These are phyloP conservation scores for Himantopus leucocephalus DNA, from an alignment of 2,113 vertebrate genomes.

Conservation along the genomic window DNA sequence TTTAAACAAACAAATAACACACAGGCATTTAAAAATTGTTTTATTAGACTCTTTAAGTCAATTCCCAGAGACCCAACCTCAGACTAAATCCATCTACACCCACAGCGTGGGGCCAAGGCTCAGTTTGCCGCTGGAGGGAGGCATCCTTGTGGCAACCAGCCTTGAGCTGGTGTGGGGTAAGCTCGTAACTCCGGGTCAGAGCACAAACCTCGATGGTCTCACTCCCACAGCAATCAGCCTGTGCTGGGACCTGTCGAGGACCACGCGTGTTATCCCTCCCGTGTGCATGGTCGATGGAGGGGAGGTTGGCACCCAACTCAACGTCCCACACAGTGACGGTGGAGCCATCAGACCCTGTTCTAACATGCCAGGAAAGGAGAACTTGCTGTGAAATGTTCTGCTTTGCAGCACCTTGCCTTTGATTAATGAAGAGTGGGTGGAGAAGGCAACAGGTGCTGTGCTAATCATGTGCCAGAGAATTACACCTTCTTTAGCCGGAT, in stretches of 20 bases:
- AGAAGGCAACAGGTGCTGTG: neutral
- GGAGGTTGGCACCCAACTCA: constrained; percentile 46
- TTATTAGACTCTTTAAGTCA: neutral
- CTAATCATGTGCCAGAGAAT: too few species aligned
- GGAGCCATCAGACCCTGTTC: constrained; percentile 56
- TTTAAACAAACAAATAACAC: neutral
- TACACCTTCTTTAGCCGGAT: too few species aligned
- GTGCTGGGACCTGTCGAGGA: constrained; percentile 60
- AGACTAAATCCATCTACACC: neutral
- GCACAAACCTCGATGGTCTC: constrained; percentile 66
- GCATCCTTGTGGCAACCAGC: neutral
- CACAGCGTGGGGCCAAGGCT: neutral
- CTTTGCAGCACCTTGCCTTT: neutral
- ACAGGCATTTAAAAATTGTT: neutral
- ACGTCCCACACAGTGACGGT: constrained; percentile 65
- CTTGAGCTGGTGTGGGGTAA: neutral
- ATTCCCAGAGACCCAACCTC: neutral
- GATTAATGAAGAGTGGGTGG: neutral
- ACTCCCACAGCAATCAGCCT: constrained; percentile 61
- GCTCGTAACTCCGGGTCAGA: too few species aligned
- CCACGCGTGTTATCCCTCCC: constrained; percentile 56
- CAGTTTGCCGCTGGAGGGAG: neutral
- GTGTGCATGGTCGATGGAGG: constrained; percentile 54
- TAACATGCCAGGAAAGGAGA: constrained; percentile 32
- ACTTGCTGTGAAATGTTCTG: neutral